Base-by-base conservation (phyloP, 2,888 invertebrate genomes). In the Gryllus longicercus region DNA sequence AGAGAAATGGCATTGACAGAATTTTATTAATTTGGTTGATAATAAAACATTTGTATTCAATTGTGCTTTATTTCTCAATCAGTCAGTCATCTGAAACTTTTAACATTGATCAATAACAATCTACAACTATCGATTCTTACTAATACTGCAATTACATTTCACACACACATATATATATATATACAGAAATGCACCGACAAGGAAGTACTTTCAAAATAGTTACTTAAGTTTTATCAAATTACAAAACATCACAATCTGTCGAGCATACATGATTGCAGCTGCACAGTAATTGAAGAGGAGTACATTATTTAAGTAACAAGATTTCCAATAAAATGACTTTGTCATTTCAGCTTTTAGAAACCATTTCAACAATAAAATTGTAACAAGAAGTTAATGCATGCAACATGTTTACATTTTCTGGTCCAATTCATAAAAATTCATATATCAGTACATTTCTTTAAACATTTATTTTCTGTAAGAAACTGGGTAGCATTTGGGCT, bases 191-290 rank as follows among this genome's bases (percentile, higher is more conserved):
- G n/a, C 63, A 63, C 63, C n/a, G 63, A 63, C 63, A 63, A 38
- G 63, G 63, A 63, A 63, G 63, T 63, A 63, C 63, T 63, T 63
- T 63, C 63, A 63, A 63, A 63, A 63, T 63, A 63, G 63, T 63
- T 38, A 63, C 14, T 63, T 63, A 63, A 63, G 63, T 63, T 14
- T 14, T 63, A 63, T 63, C 63, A 63, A 63, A 63, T 63, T 63
- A 63, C 63, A 63, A 63, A 78, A 78, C 78, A 79, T 76, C 79
- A 76, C 51, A 23, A 38, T 25, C 75, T 79, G 79, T 75, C 79
- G 23, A 23, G 75, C 51, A 79, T 76, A 76, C 51, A 79, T 79
- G 74, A 79, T 76, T 76, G 75, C 76, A 79, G 50, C 14, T 51
- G 63, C 38, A 63, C n/a, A 14, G 63, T 63, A 63, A 63, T 63